Evolutionary conservation across 2,113 vertebrate species (phyloP).

Genomic region (Aegotheles bennettii): DNA sequence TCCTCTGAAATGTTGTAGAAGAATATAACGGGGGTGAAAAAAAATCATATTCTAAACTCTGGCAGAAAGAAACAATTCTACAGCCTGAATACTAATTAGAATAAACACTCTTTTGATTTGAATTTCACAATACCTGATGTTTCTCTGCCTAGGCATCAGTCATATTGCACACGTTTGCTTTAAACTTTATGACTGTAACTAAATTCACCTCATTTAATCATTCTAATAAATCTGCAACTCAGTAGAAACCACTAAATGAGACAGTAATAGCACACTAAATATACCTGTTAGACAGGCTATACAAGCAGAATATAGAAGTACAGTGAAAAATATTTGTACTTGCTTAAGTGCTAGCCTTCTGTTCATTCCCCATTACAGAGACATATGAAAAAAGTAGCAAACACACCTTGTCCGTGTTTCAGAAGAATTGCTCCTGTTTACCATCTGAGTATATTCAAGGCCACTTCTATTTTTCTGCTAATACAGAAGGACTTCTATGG

Average conservation of each 20-base stretch:
- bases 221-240: background rate
- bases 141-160: background rate
- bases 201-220: slow-evolving; percentile 18
- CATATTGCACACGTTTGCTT: background rate
- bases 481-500: background rate
- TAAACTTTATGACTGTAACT: background rate
- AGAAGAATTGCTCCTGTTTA: background rate
- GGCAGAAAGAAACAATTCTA: background rate
- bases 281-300: background rate
- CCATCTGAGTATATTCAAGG: background rate
- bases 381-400: background rate
- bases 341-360: background rate
- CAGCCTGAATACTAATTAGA: background rate
- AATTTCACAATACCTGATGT: background rate
- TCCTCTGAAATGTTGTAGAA: background rate
- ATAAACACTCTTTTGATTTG: background rate
- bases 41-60: background rate
- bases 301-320: background rate
- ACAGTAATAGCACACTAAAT: slow-evolving; percentile 6
- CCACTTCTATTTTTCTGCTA: background rate
- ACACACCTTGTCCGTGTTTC: background rate
- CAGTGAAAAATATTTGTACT: background rate
- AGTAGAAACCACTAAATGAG: background rate
- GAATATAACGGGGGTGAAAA: background rate
- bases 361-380: background rate